These are phyloP conservation scores for Drosophila obscura DNA, from an alignment of 1,140 invertebrate genomes.

Conservation along the genomic window DNA sequence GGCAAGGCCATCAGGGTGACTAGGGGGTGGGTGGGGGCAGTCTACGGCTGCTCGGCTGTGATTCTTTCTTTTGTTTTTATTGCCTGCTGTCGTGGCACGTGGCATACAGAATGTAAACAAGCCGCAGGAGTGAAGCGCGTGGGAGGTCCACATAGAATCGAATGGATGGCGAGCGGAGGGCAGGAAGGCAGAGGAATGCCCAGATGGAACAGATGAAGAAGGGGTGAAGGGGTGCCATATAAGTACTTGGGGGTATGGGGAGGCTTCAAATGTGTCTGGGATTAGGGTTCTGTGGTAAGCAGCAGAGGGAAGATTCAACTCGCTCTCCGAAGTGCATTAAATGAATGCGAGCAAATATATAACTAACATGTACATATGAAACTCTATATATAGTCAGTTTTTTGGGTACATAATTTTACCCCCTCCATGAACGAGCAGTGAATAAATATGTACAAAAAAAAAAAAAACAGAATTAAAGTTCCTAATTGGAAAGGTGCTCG, in stretches of 20 bases:
- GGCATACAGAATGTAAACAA: slow-evolving; percentile 77
- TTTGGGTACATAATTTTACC: too few relatives aligned
- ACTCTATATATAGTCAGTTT: too few relatives aligned
- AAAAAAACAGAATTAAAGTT: too few relatives aligned
- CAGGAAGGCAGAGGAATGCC: neutral
- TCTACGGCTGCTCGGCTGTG: slow-evolving; percentile 1
- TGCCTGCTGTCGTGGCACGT: slow-evolving; percentile 62
- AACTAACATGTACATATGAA: neutral
- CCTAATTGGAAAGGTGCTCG: too few relatives aligned
- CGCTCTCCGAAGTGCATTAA: neutral
- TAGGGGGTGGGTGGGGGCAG: slow-evolving; percentile 14
- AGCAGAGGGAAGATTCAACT: neutral
- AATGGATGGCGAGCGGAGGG: slow-evolving; percentile 8
- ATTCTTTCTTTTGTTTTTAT: slow-evolving; percentile 55
- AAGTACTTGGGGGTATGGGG: neutral
- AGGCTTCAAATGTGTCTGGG: slow-evolving; percentile 38
- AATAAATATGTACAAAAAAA: too few relatives aligned
- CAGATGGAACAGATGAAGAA: neutral
- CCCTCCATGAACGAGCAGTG: too few relatives aligned
- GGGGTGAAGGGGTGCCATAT: neutral
- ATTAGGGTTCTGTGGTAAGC: slow-evolving; percentile 32
- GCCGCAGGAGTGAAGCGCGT: slow-evolving; percentile 54
- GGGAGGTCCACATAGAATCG: slow-evolving; percentile 34
- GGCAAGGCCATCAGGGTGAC: slow-evolving; percentile 12
- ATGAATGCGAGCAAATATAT: too few relatives aligned